Evolutionary conservation across 2,888 invertebrate genomes (phyloP).

Genomic region (Hesperia comma): DNA sequence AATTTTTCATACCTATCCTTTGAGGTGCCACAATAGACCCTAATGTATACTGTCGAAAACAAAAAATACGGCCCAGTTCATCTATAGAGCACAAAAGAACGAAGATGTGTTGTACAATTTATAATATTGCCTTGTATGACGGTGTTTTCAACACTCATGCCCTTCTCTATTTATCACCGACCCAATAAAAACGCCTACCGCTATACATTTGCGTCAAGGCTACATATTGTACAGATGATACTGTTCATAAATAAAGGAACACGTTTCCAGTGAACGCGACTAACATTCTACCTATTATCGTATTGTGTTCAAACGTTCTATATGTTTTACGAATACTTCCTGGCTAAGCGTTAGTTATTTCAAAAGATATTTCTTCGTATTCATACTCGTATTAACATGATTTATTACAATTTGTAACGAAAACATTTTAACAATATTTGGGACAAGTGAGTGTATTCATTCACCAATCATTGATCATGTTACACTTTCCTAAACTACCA

Average conservation of each 20-base stretch:
- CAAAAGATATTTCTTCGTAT: no score
- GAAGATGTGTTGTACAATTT: conserved; percentile 15
- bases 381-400: no score
- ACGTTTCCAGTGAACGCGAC: conserved; percentile 45
- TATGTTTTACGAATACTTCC: background rate
- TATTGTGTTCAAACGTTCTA: conserved; percentile 1
- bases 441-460: no score
- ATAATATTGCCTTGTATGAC: conserved; percentile 25
- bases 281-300: background rate
- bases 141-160: conserved; percentile 47
- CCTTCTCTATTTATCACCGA: conserved; percentile 66
- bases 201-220: conserved; percentile 62
- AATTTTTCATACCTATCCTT: background rate
- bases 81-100: conserved; percentile 9
- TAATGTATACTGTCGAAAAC: conserved; percentile 9
- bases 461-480: no score
- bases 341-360: no score
- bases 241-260: conserved; percentile 62
- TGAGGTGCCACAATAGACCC: background rate
- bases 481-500: no score
- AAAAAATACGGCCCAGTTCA: background rate
- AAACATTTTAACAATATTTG: no score
- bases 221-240: conserved; percentile 64
- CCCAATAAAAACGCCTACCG: conserved; percentile 63
- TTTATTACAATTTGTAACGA: no score